Evolutionary conservation across 2,888 invertebrate genomes (phyloP).

Genomic region (Ochropleura plecta): DNA sequence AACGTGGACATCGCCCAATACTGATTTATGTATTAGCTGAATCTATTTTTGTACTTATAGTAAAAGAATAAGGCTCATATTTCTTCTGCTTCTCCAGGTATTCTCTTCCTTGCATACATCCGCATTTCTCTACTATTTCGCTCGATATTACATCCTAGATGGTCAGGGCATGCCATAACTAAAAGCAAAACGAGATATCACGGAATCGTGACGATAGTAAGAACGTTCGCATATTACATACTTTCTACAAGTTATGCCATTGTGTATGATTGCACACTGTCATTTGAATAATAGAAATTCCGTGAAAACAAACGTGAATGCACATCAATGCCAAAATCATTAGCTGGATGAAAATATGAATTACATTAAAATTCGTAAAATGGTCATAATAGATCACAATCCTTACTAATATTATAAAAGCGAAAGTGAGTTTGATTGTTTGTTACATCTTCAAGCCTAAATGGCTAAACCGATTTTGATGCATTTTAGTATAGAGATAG

Average conservation of each 20-base stretch:
- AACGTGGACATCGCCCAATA: neutral
- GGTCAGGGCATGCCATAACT: slow-evolving; percentile 23
- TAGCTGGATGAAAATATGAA: too few species aligned
- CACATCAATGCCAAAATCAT: slow-evolving; percentile 58
- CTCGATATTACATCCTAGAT: slow-evolving; percentile 39
- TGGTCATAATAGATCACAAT: too few species aligned
- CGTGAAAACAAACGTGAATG: slow-evolving; percentile 34
- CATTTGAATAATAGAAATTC: slow-evolving; percentile 42
- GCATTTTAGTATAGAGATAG: too few species aligned
- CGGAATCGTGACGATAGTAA: slow-evolving; percentile 49
- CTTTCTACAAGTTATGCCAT: slow-evolving; percentile 37
- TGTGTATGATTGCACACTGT: slow-evolving; percentile 26
- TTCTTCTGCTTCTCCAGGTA: neutral
- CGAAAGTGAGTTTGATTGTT: too few species aligned
- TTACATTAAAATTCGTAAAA: too few species aligned
- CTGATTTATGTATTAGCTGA: neutral
- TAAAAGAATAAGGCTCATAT: neutral
- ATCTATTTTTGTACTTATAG: neutral
- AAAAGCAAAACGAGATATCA: slow-evolving; percentile 54
- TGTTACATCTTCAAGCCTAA: too few species aligned
- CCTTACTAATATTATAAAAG: too few species aligned
- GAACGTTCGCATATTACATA: slow-evolving; percentile 24
- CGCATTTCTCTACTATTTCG: slow-evolving; percentile 22
- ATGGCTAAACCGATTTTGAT: too few species aligned
- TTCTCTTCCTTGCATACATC: slow-evolving; percentile 11